Percentiles rank a stretch among this genome's conserved stretches.
phyloP scores from a whole-genome alignment of 2,888 invertebrate species.

The Brachylomia viminalis region DNA sequence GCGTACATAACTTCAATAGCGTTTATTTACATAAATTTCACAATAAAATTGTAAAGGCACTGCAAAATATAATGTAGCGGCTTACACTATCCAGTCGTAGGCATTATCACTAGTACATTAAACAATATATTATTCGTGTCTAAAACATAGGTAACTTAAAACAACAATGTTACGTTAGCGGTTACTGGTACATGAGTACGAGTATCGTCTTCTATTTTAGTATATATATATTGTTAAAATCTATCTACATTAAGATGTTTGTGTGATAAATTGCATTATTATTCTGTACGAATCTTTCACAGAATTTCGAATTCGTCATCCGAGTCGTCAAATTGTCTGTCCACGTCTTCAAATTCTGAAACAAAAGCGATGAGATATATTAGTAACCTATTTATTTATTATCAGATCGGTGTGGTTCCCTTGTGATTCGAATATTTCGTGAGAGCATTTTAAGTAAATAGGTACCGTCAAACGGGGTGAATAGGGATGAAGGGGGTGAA shows the following conservation, averaged over 20 bases:
- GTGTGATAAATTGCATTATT: slow-evolving; percentile 53
- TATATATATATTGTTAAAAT: slow-evolving; percentile 47
- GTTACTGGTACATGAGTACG: slow-evolving; percentile 63
- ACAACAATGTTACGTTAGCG: slow-evolving; percentile 57
- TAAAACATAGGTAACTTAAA: slow-evolving; percentile 51
- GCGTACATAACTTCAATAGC: slow-evolving; percentile 50
- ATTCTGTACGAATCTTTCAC: slow-evolving; percentile 82
- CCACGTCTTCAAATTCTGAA: slow-evolving; percentile 91
- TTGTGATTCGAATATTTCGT: neutral
- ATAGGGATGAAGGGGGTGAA: too few species aligned
- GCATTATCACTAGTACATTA: slow-evolving; percentile 48
- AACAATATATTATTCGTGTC: slow-evolving; percentile 29
- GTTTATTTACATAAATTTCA: slow-evolving; percentile 65
- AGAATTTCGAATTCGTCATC: slow-evolving; percentile 96
- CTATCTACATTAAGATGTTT: slow-evolving; percentile 58
- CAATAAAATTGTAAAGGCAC: slow-evolving; percentile 75
- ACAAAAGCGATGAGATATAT: slow-evolving; percentile 71
- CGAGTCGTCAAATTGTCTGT: slow-evolving; percentile 93
- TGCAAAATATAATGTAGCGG: slow-evolving; percentile 73
- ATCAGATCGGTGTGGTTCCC: neutral
- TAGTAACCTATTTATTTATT: neutral
- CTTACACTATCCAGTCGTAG: slow-evolving; percentile 66
- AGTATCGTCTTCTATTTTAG: slow-evolving; percentile 50
- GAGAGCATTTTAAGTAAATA: too few species aligned
- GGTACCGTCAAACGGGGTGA: too few species aligned